Conservation (phyloP, 35 echinoderm and acorn worm species). For the Apostichopus japonicus region DNA sequence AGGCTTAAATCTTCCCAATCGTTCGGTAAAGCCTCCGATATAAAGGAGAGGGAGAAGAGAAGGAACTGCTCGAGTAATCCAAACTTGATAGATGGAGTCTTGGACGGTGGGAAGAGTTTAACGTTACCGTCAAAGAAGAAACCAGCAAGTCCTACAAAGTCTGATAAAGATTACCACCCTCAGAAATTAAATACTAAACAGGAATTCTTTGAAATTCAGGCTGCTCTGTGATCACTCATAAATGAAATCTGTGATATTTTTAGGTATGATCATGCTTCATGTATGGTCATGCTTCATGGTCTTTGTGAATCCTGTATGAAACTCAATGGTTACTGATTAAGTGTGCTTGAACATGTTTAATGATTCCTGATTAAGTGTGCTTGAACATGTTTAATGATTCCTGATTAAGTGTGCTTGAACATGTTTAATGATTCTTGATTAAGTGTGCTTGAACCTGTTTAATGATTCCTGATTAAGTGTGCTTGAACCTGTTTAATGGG, state of each 20-base stretch:
- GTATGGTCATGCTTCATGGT: too few species aligned
- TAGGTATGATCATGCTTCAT: neutral
- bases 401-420: too few species aligned
- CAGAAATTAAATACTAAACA: slow-evolving; percentile 49
- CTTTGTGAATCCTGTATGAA: too few species aligned
- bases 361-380: too few species aligned
- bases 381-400: too few species aligned
- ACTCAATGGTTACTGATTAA: too few species aligned
- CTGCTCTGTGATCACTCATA: neutral
- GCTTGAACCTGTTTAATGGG: too few species aligned
- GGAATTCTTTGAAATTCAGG: slow-evolving; percentile 51
- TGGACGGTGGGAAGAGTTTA: slow-evolving; percentile 15
- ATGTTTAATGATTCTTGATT: too few species aligned
- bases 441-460: too few species aligned
- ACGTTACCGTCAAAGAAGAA: slow-evolving; percentile 12
- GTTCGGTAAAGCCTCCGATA: neutral
- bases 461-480: too few species aligned
- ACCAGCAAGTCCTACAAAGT: slow-evolving; percentile 13
- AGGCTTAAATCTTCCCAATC: slow-evolving; percentile 19
- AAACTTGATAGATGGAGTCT: slow-evolving; percentile 2
- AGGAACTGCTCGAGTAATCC: slow-evolving; percentile 46
- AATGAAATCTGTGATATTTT: neutral
- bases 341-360: too few species aligned
- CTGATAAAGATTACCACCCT: slow-evolving; percentile 41
- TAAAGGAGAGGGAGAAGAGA: neutral